Conservation (phyloP, 2,888 invertebrate genomes). For the Apodemia hepburni region DNA sequence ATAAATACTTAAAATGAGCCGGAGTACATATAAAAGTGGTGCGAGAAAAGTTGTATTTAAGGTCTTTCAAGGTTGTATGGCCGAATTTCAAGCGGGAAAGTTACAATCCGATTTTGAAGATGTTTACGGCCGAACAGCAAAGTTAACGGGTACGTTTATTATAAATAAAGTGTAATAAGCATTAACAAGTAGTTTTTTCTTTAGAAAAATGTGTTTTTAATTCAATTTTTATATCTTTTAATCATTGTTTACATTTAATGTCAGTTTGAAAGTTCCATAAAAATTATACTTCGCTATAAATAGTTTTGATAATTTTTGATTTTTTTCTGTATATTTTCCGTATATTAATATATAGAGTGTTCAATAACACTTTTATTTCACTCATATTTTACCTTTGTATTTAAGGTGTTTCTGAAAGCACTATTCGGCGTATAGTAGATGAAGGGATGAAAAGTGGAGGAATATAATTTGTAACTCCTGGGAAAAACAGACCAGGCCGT, state of each 20-base stretch:
- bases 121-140: conserved; percentile 1
- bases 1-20: not conserved
- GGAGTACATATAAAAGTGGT: conserved; percentile 6
- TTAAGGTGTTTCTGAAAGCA: not conserved
- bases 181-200: not conserved
- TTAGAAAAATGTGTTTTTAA: not conserved
- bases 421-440: not conserved
- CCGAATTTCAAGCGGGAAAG: not conserved
- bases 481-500: conserved; percentile 14
- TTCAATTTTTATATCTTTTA: not conserved
- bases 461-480: conserved; percentile 12
- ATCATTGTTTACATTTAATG: not conserved
- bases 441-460: conserved; percentile 1
- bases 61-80: not conserved
- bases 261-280: not conserved
- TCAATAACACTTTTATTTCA: too few species aligned
- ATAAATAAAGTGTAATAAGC: not conserved
- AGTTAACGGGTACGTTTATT: not conserved
- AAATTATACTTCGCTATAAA: not conserved
- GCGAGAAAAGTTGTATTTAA: not conserved
- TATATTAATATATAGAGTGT: too few species aligned
- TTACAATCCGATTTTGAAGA: not conserved
- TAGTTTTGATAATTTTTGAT: not conserved
- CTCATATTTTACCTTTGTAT: too few species aligned
- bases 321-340: not conserved